These are phyloP conservation scores for Bombylius major DNA, from an alignment of 2,888 invertebrate species.

Conservation along the genomic window DNA sequence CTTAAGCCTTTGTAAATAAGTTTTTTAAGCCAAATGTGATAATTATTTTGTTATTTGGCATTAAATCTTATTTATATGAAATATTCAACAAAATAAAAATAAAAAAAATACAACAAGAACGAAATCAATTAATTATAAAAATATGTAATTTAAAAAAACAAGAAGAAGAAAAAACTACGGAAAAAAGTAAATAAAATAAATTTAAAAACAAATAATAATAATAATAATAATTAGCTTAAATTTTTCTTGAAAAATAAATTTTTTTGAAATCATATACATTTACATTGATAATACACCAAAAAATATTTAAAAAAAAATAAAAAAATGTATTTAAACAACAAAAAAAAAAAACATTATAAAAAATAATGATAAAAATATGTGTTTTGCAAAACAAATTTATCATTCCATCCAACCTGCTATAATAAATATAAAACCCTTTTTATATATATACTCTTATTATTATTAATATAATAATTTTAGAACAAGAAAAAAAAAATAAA, in stretches of 20 bases:
- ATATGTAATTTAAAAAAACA: neutral
- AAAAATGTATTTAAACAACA: neutral
- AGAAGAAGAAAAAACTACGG: neutral
- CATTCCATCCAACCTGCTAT: conserved; percentile 12
- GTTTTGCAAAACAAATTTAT: conserved; percentile 8
- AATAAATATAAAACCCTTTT: conserved; percentile 1
- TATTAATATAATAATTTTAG: neutral
- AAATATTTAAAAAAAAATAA: neutral
- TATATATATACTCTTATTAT: neutral
- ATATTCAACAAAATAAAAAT: neutral
- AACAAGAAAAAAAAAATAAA: too few species aligned
- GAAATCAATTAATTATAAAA: too few species aligned
- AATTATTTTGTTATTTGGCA: conserved; percentile 3
- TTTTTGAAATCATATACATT: neutral
- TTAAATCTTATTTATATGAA: neutral
- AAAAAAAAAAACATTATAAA: neutral
- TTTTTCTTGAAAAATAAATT: neutral
- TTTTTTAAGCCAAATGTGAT: conserved; percentile 1
- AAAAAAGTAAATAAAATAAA: neutral
- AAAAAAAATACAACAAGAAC: neutral
- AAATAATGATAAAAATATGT: neutral
- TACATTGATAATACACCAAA: neutral
- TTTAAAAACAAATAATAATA: neutral
- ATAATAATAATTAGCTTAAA: neutral
- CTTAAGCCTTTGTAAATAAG: too few species aligned